A percentile compares a stretch with the other conserved stretches of the same genome.
phyloP scores from a whole-genome alignment of 2,797 vertebrate species.

The Syngnathus rostellatus region DNA sequence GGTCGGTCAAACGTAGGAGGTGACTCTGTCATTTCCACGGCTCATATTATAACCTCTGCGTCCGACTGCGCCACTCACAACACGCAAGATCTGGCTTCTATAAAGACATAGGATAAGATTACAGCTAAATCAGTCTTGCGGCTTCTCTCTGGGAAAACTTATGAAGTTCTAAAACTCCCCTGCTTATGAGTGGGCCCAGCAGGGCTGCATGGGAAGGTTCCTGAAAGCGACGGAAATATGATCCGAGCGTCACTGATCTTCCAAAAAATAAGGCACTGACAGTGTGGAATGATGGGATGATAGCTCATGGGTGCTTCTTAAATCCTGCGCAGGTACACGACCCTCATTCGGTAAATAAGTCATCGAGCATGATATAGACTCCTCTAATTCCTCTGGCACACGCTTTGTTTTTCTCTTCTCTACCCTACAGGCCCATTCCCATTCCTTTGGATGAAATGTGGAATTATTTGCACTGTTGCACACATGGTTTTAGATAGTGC shows the following conservation, averaged over 20 bases:
- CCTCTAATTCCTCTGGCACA: conserved; percentile 81
- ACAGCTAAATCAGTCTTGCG: conserved; percentile 73
- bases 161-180: conserved; percentile 79
- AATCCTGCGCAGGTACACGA: conserved; percentile 82
- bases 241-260: conserved; percentile 84
- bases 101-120: conserved; percentile 77
- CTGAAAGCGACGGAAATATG: conserved; percentile 62
- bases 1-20: conserved; percentile 23
- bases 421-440: conserved; percentile 13
- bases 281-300: conserved; percentile 88
- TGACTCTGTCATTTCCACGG: conserved; percentile 48
- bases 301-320: conserved; percentile 84
- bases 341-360: conserved; percentile 82
- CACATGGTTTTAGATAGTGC: conserved; percentile 82
- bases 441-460: conserved; percentile 65
- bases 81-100: conserved; percentile 70
- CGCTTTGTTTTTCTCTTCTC: conserved; percentile 46
- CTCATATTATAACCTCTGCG: conserved; percentile 40
- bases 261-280: conserved; percentile 88
- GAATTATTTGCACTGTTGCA: conserved; percentile 74
- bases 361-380: conserved; percentile 73
- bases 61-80: conserved; percentile 36
- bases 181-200: conserved; percentile 69
- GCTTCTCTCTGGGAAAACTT: conserved; percentile 72
- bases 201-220: conserved; percentile 54